phyloP scores from a whole-genome alignment of 2,888 invertebrate species.

The Cerastoderma edule region DNA sequence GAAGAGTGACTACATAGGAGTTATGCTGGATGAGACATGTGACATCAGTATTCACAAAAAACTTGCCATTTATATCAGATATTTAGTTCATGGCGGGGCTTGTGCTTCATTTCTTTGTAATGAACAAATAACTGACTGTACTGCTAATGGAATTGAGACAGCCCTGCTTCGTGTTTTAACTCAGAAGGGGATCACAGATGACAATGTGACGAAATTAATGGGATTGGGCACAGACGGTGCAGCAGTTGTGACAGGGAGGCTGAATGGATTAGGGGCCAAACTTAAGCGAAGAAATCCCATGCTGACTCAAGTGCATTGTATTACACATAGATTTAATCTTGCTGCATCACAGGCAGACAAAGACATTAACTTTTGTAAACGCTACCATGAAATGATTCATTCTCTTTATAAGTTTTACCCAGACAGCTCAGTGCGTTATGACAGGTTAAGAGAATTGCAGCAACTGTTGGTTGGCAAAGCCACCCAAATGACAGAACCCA shows the following conservation, averaged over 20 bases:
- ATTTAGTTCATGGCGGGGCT: not conserved
- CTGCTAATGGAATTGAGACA: constrained; percentile 32
- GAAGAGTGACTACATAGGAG: not conserved
- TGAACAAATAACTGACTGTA: constrained; percentile 43
- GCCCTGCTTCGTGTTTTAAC: constrained; percentile 8
- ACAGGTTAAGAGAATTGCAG: constrained; percentile 49
- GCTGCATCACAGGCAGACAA: constrained; percentile 52
- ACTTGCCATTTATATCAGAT: not conserved
- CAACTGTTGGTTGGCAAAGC: constrained; percentile 30
- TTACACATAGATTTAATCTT: constrained; percentile 48
- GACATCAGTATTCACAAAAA: constrained; percentile 2
- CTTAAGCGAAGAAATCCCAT: constrained; percentile 29
- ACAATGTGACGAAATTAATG: constrained; percentile 32
- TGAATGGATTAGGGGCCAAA: constrained; percentile 35
- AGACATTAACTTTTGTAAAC: constrained; percentile 29
- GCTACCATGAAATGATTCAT: constrained; percentile 35
- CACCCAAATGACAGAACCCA: constrained; percentile 37
- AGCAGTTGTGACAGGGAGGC: constrained; percentile 26
- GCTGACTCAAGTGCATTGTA: constrained; percentile 43
- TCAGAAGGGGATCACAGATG: constrained; percentile 8
- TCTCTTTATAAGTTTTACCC: constrained; percentile 39
- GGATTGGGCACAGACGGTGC: constrained; percentile 41
- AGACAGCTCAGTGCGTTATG: constrained; percentile 41
- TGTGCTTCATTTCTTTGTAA: constrained; percentile 16
- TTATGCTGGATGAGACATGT: not conserved